phyloP scores from a whole-genome alignment of 2,797 vertebrate genomes.

The Pangasius macronema region DNA sequence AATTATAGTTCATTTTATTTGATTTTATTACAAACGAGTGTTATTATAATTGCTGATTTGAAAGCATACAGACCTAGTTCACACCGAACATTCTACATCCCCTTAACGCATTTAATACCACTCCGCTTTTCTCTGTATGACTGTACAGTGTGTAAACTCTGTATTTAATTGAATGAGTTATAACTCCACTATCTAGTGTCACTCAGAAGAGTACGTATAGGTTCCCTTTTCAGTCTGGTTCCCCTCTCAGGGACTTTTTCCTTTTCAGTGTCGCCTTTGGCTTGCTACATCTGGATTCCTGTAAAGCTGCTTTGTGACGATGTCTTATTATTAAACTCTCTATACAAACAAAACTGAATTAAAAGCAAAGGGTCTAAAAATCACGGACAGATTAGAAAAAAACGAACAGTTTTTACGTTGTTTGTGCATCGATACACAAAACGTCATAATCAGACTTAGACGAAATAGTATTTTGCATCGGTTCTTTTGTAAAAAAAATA shows the following conservation, averaged over 20 bases:
- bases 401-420: neutral
- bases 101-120: neutral
- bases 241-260: neutral
- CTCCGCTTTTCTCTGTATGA: too few species aligned
- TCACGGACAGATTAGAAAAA: neutral
- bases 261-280: neutral
- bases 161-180: neutral
- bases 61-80: neutral
- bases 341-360: neutral
- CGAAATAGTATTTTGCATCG: too few species aligned
- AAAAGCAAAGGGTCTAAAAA: neutral
- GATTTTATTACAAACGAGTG: neutral
- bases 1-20: neutral
- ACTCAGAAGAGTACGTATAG: neutral
- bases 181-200: neutral
- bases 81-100: neutral
- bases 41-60: neutral
- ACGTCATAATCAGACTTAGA: neutral
- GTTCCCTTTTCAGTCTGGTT: neutral
- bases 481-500: neutral
- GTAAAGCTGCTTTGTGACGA: neutral
- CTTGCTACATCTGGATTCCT: neutral
- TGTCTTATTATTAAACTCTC: neutral
- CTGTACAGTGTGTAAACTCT: neutral
- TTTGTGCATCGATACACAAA: neutral